phyloP scores from a whole-genome alignment of 2,888 invertebrate species.

The Parapristionchus giblindavisi region DNA sequence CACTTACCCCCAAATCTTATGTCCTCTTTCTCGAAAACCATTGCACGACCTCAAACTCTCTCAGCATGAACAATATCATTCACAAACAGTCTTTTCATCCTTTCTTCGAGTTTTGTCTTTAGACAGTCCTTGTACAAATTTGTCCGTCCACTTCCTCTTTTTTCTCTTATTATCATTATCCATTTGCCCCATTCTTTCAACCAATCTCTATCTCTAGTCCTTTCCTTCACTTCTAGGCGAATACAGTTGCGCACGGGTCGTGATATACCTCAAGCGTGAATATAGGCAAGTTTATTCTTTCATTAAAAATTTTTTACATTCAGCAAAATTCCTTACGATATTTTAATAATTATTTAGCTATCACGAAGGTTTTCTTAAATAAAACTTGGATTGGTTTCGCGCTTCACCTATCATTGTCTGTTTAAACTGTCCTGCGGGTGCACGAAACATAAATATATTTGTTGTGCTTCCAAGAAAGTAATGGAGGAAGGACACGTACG shows the following conservation, averaged over 20 bases:
- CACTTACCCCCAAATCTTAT: neutral
- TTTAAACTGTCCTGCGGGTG: no score
- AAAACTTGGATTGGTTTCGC: no score
- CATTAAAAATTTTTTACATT: neutral
- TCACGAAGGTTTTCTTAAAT: no score
- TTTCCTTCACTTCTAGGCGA: slow-evolving; percentile 55
- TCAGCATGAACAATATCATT: slow-evolving; percentile 27
- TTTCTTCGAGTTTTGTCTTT: neutral
- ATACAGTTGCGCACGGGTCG: slow-evolving; percentile 68
- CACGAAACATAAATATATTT: no score
- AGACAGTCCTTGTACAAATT: neutral
- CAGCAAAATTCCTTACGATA: no score
- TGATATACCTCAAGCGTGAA: slow-evolving; percentile 63
- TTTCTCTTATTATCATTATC: slow-evolving; percentile 16
- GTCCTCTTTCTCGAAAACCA: neutral
- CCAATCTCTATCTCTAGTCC: neutral
- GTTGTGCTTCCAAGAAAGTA: no score
- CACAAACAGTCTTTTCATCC: neutral
- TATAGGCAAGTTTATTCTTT: slow-evolving; percentile 57
- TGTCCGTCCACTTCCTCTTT: neutral
- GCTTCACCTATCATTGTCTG: no score
- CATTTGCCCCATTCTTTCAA: neutral
- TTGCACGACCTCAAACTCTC: neutral
- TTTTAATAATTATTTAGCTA: no score
- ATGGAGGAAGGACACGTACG: no score